Percentiles rank a stretch among this genome's conserved stretches.
Conservation (phyloP, 2,888 invertebrate genomes). For the Lepidochitona cinerea region DNA sequence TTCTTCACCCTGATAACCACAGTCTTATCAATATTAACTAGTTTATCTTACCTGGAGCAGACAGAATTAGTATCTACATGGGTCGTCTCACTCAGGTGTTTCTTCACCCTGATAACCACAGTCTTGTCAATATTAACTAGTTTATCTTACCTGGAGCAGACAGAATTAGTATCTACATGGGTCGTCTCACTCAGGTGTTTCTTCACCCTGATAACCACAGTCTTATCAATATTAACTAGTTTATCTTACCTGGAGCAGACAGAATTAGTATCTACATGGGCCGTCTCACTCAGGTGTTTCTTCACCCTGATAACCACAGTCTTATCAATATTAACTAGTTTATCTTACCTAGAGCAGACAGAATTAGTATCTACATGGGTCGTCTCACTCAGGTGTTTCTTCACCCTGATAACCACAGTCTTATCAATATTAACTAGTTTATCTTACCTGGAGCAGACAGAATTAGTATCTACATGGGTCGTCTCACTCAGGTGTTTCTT, state of each 20-base stretch:
- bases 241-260: conserved; percentile 22
- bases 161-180: conserved; percentile 9
- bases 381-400: conserved; percentile 51
- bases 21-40: conserved; percentile 31
- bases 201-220: conserved; percentile 57
- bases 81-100: conserved; percentile 47
- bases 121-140: conserved; percentile 32
- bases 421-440: conserved; percentile 30
- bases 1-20: conserved; percentile 61
- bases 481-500: conserved; percentile 53
- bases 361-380: conserved; percentile 7
- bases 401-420: conserved; percentile 55
- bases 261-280: conserved; percentile 7
- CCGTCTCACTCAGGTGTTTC: conserved; percentile 48
- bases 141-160: conserved; percentile 20
- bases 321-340: conserved; percentile 30
- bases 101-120: conserved; percentile 59
- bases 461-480: conserved; percentile 7
- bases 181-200: conserved; percentile 48
- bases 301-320: conserved; percentile 58
- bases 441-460: conserved; percentile 23
- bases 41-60: conserved; percentile 17
- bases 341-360: conserved; percentile 22
- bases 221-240: conserved; percentile 31
- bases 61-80: conserved; percentile 14